Evolutionary conservation across 2,888 invertebrate genomes (phyloP).

Genomic region (Sinhomidia bicolor): DNA sequence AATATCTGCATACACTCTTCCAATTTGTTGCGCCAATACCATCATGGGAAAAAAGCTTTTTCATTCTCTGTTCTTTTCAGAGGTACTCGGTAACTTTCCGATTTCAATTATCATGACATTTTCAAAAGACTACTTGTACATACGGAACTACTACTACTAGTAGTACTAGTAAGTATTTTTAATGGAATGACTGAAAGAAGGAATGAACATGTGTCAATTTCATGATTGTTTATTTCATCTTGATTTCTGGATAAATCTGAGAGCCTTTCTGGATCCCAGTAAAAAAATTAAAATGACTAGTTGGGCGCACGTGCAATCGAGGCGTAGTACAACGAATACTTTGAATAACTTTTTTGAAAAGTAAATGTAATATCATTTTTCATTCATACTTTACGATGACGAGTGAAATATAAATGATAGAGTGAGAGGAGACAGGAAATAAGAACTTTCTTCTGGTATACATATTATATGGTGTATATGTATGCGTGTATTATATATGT

Average conservation of each 20-base stretch:
- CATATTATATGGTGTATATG: not conserved
- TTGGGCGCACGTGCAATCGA: not conserved
- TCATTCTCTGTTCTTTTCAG: constrained; percentile 9
- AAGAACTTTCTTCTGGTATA: constrained; percentile 2
- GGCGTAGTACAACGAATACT: not conserved
- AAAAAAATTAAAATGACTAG: not conserved
- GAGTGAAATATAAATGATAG: not conserved
- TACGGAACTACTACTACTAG: too few relatives aligned
- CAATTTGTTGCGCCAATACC: constrained; percentile 13
- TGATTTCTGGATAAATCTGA: not conserved
- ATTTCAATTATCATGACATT: constrained; percentile 14
- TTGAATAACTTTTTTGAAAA: not conserved
- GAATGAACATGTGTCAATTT: constrained; percentile 42
- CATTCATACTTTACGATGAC: not conserved
- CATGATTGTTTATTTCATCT: constrained; percentile 38
- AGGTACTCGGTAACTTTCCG: constrained; percentile 20
- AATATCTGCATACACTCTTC: not conserved
- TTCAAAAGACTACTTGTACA: not conserved
- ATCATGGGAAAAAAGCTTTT: not conserved
- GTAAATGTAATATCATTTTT: not conserved
- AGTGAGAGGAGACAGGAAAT: constrained; percentile 22
- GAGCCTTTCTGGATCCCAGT: not conserved
- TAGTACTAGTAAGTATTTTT: not conserved
- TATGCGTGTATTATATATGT: not conserved
- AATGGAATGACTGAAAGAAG: not conserved